Conservation (phyloP, 2,797 vertebrate genomes). For the Leucoraja ocellata region DNA sequence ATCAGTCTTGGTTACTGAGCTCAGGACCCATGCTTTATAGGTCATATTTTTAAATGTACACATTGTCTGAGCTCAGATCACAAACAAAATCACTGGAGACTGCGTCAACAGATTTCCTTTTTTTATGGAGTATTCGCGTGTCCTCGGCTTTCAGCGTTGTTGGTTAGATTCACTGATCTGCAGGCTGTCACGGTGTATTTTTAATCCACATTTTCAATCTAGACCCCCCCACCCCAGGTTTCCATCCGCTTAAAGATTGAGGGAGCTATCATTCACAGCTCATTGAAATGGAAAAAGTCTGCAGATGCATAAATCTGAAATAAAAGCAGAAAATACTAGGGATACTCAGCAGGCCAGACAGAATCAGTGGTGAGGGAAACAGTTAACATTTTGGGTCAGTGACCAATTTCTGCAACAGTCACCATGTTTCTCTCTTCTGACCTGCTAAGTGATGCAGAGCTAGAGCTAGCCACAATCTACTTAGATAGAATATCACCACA, state of each 20-base stretch:
- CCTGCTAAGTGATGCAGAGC: not conserved
- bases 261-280: not conserved
- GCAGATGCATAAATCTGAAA: too few relatives aligned
- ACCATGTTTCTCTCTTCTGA: too few relatives aligned
- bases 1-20: not conserved
- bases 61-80: not conserved
- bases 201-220: not conserved
- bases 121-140: not conserved
- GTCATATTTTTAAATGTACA: not conserved
- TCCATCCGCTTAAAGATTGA: not conserved
- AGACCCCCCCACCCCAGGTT: not conserved
- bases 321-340: too few relatives aligned
- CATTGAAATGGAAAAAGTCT: too few relatives aligned
- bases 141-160: not conserved
- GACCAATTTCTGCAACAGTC: too few relatives aligned
- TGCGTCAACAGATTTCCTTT: not conserved
- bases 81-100: not conserved
- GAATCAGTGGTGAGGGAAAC: too few relatives aligned
- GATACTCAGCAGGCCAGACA: too few relatives aligned
- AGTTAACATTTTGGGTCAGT: too few relatives aligned
- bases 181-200: not conserved
- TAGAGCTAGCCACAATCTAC: not conserved
- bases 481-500: not conserved
- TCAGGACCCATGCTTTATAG: not conserved
- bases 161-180: not conserved